Evolutionary conservation across 1,140 invertebrate genomes (phyloP).

Genomic region (Campoletis sonorensis): DNA sequence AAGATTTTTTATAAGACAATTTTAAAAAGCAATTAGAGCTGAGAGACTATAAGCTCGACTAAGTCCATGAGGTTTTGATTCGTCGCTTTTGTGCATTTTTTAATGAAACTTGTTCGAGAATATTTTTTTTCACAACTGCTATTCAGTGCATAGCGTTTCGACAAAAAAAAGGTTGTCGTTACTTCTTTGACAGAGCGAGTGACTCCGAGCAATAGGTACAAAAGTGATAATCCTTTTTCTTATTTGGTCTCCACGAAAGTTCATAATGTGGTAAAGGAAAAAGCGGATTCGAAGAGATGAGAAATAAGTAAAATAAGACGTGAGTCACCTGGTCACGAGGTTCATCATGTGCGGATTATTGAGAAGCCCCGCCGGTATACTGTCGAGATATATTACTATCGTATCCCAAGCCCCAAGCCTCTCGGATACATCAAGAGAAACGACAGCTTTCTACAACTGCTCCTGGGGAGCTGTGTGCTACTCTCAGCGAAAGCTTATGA

Average conservation of each 20-base stretch:
- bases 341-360: slow-evolving; percentile 40
- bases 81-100: too few species aligned
- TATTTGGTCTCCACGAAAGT: not conserved
- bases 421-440: slow-evolving; percentile 35
- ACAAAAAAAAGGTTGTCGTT: too few species aligned
- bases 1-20: too few species aligned
- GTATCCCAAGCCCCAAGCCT: not conserved
- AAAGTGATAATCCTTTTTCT: not conserved
- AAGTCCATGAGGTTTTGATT: too few species aligned
- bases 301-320: not conserved
- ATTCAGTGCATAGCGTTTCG: too few species aligned
- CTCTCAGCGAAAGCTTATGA: slow-evolving; percentile 41
- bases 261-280: slow-evolving; percentile 11
- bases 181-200: too few species aligned
- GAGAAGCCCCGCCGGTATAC: slow-evolving; percentile 27
- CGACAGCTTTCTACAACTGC: slow-evolving; percentile 38
- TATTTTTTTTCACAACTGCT: too few species aligned
- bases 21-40: too few species aligned
- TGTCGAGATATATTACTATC: slow-evolving; percentile 8
- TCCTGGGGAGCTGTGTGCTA: slow-evolving; percentile 6
- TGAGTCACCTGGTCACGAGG: slow-evolving; percentile 13
- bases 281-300: not conserved
- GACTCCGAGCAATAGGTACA: not conserved
- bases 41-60: too few species aligned
- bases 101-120: too few species aligned